These are phyloP conservation scores for Limnodromus scolopaceus DNA, from an alignment of 2,797 vertebrate genomes.

Conservation along the genomic window DNA sequence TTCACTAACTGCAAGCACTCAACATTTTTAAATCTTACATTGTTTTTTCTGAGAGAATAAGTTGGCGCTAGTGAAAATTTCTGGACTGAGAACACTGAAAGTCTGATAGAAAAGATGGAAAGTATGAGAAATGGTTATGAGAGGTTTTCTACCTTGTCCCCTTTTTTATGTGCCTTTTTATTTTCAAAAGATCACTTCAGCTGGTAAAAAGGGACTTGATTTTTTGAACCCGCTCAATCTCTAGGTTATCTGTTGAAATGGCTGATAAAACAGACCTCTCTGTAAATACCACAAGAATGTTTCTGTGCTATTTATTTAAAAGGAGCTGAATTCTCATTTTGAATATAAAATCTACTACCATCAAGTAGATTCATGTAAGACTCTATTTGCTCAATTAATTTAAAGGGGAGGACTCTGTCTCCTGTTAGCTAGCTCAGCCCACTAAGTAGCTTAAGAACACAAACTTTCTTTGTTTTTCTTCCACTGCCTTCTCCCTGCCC, in stretches of 20 bases:
- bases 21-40: background rate
- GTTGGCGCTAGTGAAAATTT: background rate
- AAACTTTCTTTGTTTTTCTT: constrained; percentile 26
- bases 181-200: background rate
- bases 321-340: constrained; percentile 6
- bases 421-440: background rate
- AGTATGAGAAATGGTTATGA: background rate
- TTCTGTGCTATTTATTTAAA: constrained; percentile 3
- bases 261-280: background rate
- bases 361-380: background rate
- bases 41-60: background rate
- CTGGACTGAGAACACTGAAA: background rate
- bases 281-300: background rate
- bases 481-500: background rate
- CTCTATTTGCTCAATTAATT: background rate
- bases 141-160: background rate
- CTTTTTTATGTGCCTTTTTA: background rate
- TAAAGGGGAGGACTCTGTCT: background rate
- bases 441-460: constrained; percentile 32
- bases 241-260: background rate
- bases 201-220: background rate
- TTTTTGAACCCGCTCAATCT: background rate
- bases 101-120: background rate
- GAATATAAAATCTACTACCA: background rate
- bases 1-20: background rate